Base-by-base conservation (phyloP, 2,888 invertebrate species). In the Microplitis deprimator region DNA sequence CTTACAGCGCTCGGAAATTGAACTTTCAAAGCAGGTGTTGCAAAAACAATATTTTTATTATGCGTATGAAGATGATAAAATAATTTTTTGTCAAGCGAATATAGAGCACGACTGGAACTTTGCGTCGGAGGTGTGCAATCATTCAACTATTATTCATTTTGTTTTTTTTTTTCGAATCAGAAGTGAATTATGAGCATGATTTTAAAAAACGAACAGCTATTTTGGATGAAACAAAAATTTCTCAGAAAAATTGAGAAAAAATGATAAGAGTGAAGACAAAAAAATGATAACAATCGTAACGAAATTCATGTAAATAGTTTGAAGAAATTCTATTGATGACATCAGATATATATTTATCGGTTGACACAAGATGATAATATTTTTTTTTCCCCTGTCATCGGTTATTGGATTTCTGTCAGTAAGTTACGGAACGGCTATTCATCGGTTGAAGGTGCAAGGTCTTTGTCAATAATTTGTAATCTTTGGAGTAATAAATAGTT, bases 371-470 rank as follows among this genome's bases (percentile, higher is more conserved):
- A 50, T 50, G 50, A 50, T 50, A 50, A 29, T 29, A 29, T 29
- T 50, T 50, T 50, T 50, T 50, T 50, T 50, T 13, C 50, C 50
- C 13, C 50, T 13, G 50, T 13, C 50, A 13, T 50, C 50, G 13
- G 50, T 50, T 50, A 50, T 50, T 50, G 50, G 50, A 50, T 50
- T 50, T 50, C 50, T 50, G 50, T 50, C 50, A 50, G 50, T 50
- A 50, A 50, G 50, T 8, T 13, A 50, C 50, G 50, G 50, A 50
- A 50, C 50, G 50, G 50, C 50, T 50, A 13, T 50, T 13, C 50
- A 50, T 50, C 50, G 13, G 50, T 50, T 4, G 29, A 29, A 29
- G 29, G 29, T 29, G 29, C 29, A 29, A 29, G 29, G 29, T 29
- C 29, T 29, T 29, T 29, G 50, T 50, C 50, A 50, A 13, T 50